Evolutionary conservation across 2,888 invertebrate genomes (phyloP).

Genomic region (Anaspis maculata): DNA sequence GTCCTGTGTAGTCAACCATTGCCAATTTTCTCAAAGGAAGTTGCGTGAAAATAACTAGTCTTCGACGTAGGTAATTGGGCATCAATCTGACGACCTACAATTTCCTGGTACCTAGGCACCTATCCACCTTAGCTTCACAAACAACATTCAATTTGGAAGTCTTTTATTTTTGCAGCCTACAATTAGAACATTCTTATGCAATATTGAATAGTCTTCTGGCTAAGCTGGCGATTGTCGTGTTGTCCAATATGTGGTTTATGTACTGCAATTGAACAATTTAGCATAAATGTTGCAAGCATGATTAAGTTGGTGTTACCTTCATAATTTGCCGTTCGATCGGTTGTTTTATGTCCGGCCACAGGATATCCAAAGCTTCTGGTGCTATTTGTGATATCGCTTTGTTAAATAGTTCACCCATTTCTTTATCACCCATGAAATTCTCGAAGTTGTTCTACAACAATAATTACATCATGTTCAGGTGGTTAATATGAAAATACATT

Average conservation of each 20-base stretch:
- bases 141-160: too few species aligned
- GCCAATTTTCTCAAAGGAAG: too few species aligned
- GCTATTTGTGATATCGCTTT: slow-evolving; percentile 37
- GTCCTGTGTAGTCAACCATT: too few species aligned
- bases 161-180: too few species aligned
- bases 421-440: slow-evolving; percentile 37
- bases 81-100: too few species aligned
- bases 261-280: slow-evolving; percentile 29
- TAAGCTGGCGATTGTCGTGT: slow-evolving; percentile 34
- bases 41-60: too few species aligned
- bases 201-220: slow-evolving; percentile 37
- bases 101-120: too few species aligned
- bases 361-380: slow-evolving; percentile 37
- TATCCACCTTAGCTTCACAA: too few species aligned
- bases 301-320: slow-evolving; percentile 27
- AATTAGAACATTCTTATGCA: slow-evolving; percentile 1
- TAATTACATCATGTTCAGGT: neutral
- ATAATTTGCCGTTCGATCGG: slow-evolving; percentile 35
- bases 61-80: too few species aligned
- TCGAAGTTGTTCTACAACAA: slow-evolving; percentile 35
- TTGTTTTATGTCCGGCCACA: slow-evolving; percentile 41
- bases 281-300: neutral
- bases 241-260: slow-evolving; percentile 35
- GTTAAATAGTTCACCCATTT: slow-evolving; percentile 36
- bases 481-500: neutral